Base-by-base conservation (phyloP, 1,140 invertebrate genomes). In the Diprion similis region DNA sequence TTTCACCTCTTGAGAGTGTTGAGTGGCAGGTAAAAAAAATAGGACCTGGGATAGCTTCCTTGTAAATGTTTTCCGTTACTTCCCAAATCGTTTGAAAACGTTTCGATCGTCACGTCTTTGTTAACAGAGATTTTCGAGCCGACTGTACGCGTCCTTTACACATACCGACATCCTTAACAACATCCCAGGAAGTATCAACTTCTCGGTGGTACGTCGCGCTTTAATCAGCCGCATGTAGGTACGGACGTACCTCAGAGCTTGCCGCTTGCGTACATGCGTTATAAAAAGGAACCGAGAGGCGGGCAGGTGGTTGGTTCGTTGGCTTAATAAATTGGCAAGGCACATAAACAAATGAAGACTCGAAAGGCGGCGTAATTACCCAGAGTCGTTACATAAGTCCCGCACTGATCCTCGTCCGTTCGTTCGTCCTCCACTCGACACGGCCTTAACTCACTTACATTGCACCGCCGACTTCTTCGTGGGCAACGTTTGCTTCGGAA, bases 281-380 rank as follows among this genome's bases (percentile, higher is more conserved):
- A 17, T 17, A 59, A 59, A 15, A 17, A 59, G 6, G n/a, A 17
- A 59, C 51, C 6, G 51, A 17, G 51, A 59, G 51, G 51, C 51
- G 51, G 13, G 45, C 46, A 70, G 46, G 15, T 15, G 45, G 66
- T 13, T 13, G 18, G 37, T 15, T 48, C 18, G 69, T 70, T 70
- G 69, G 69, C 46, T 70, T 70, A 70, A 70, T 70, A 70, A 70
- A 70, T 70, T 70, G 8, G 18, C 19, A 37, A 15, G 69, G 69
- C 69, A 48, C 69, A 70, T 70, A 70, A 70, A 70, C 69, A 70
- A 70, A 70, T 70, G 69, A 70, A 70, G 69, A 17, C 69, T 70
- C 10, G 9, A 37, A 70, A 70, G 69, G 17, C 19, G 69, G 19
- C 69, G 69, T 70, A 47, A 70, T 70, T 70, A 70, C 69, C 15